Percentiles rank a stretch among this genome's conserved stretches.
Evolutionary conservation across 2,797 vertebrate genomes (phyloP).

Genomic region (Scolopax bukidnonensis): DNA sequence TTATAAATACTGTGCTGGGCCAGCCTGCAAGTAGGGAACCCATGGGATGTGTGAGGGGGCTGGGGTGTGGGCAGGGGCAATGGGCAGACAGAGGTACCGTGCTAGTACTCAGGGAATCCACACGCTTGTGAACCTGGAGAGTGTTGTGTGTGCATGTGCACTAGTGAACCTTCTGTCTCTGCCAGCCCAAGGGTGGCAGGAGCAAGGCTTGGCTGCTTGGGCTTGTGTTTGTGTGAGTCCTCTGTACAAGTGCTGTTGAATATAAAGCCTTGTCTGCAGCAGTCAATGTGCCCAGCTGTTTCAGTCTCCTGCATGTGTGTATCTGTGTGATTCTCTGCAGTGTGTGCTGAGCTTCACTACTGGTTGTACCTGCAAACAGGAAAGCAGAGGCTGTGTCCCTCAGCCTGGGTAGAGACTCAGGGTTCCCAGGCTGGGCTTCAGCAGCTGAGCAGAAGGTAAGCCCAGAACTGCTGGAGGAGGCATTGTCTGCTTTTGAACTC

Average conservation of each 20-base stretch:
- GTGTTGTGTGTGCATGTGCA: too few relatives aligned
- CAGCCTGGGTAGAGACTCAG: not conserved
- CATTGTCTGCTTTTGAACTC: not conserved
- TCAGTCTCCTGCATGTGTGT: too few relatives aligned
- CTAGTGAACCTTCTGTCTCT: not conserved
- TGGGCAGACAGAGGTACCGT: fast-evolving
- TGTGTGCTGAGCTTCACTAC: not conserved
- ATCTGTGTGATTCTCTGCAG: not conserved
- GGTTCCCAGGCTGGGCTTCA: not conserved
- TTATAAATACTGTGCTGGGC: not conserved
- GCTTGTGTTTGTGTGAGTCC: too few relatives aligned
- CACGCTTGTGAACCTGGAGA: not conserved
- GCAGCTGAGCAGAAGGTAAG: fast-evolving
- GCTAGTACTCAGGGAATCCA: not conserved
- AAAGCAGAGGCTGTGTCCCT: fast-evolving
- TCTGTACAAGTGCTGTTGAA: not conserved
- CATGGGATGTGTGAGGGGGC: fast-evolving
- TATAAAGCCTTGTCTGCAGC: not conserved
- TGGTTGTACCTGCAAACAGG: not conserved
- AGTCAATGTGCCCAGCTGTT: fast-evolving
- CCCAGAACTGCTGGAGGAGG: not conserved
- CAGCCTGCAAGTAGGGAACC: not conserved
- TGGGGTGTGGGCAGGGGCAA: not conserved
- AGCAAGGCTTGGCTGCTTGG: too few relatives aligned
- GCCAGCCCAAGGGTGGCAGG: not conserved